phyloP scores from a whole-genome alignment of 2,113 vertebrate genomes.

The Nesoenas mayeri region DNA sequence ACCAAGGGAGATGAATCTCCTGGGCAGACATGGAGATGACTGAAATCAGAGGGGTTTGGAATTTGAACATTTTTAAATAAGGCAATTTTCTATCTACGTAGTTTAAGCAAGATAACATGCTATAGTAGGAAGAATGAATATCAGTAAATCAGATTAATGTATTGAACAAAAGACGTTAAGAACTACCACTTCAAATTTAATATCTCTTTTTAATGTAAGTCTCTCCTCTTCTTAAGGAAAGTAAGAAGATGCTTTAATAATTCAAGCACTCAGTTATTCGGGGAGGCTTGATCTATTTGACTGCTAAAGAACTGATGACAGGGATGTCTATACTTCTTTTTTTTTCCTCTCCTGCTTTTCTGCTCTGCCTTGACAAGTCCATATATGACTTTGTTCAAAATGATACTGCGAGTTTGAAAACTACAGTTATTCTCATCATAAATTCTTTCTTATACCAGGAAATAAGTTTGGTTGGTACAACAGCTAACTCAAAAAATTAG shows the following conservation, averaged over 20 bases:
- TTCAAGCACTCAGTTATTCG: slow-evolving; percentile 23
- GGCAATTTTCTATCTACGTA: neutral
- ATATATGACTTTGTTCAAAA: neutral
- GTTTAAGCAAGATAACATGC: neutral
- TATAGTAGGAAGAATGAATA: neutral
- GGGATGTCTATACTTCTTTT: neutral
- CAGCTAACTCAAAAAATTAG: neutral
- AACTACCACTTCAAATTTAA: neutral
- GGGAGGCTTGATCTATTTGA: neutral
- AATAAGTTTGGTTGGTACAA: neutral
- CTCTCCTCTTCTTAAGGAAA: neutral
- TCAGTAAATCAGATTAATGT: slow-evolving; percentile 5
- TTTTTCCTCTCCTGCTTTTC: neutral
- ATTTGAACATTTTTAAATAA: neutral
- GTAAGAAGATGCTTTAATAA: slow-evolving; percentile 26
- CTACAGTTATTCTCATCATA: neutral
- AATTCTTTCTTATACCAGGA: neutral
- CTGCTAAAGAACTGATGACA: neutral
- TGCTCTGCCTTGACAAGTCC: neutral
- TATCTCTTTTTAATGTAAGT: neutral
- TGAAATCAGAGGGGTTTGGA: neutral
- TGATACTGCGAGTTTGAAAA: neutral
- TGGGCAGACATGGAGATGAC: neutral
- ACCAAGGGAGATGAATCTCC: neutral
- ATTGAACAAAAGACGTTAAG: neutral